phyloP scores from a whole-genome alignment of 1,140 invertebrate genomes.

The Drosophila nebulosa region DNA sequence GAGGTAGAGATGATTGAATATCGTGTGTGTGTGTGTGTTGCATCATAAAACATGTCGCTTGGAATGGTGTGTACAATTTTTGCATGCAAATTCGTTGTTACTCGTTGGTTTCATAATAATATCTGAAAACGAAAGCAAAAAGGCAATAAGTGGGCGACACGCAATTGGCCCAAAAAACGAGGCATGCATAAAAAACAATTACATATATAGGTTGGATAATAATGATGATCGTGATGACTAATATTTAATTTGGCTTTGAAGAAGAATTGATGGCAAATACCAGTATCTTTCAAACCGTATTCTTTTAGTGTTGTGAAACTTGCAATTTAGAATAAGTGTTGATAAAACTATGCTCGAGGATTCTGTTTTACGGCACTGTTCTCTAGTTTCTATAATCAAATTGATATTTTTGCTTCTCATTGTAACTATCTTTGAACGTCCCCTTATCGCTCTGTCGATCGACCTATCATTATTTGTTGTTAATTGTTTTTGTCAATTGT shows the following conservation, averaged over 20 bases:
- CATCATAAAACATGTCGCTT: slow-evolving; percentile 38
- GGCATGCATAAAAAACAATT: slow-evolving; percentile 6
- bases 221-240: not conserved
- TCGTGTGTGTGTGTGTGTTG: slow-evolving; percentile 34
- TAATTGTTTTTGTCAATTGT: not conserved
- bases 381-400: no score
- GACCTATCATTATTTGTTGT: not conserved
- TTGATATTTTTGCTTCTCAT: no score
- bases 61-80: slow-evolving; percentile 24
- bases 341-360: no score
- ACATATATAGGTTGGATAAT: not conserved
- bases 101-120: slow-evolving; percentile 40
- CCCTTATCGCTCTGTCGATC: not conserved
- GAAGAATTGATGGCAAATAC: not conserved
- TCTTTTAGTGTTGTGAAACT: not conserved
- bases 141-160: slow-evolving; percentile 6
- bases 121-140: slow-evolving; percentile 8
- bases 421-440: not conserved
- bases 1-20: slow-evolving; percentile 14
- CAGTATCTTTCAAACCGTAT: not conserved
- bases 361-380: no score
- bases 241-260: not conserved
- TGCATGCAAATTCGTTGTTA: slow-evolving; percentile 41
- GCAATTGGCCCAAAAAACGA: slow-evolving; percentile 2
- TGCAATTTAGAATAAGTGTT: not conserved